Base-by-base conservation (phyloP, 2,113 vertebrate genomes). In the Hippotragus niger region DNA sequence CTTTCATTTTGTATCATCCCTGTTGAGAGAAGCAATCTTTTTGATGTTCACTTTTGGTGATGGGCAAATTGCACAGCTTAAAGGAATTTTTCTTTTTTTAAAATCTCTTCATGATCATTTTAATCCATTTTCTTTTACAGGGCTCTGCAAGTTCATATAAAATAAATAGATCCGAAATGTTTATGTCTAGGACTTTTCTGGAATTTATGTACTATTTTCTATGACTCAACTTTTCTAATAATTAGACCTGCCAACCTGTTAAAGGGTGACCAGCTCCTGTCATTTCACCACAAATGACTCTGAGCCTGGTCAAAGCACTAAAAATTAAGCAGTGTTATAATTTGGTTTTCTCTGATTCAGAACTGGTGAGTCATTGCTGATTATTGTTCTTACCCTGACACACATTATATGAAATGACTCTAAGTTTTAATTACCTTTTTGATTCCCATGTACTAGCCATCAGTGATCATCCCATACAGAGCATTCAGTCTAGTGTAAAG, bases 101-200 rank as follows among this genome's bases (percentile, higher is more conserved):
- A n/a, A 1, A 60, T 5, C 50, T 94, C 62, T 74, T 94, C 27
- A 45, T 53, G 27, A 47, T 88, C 9, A 93, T 93, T 94, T 90
- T 64, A 92, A 80, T 88, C n/a, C 78, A 47, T 80, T 95, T 94
- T 96, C 36, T 78, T 95, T 93, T 89, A 86, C 85, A 62, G 88
- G 29, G 15, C 19, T 93, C 43, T 78, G 52, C 17, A 88, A 84
- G 29, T 85, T 88, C 58, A 97, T 58, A 64, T 94, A 81, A 96
- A 96, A 92, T n/a, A 91, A 95, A 53, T 67, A 88, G 19, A 94
- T 31, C 52, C 10, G 91, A 94, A n/a, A 93, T 36, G 1, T 80
- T 89, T 84, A 82, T 31, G 7, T 86, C 19, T 29, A 89, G 36
- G 60, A 57, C 10, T 71, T 91, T 97, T 91, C 16, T 91, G 53